phyloP scores from a whole-genome alignment of 2,113 vertebrate species.

The Sapayoa aenigma region DNA sequence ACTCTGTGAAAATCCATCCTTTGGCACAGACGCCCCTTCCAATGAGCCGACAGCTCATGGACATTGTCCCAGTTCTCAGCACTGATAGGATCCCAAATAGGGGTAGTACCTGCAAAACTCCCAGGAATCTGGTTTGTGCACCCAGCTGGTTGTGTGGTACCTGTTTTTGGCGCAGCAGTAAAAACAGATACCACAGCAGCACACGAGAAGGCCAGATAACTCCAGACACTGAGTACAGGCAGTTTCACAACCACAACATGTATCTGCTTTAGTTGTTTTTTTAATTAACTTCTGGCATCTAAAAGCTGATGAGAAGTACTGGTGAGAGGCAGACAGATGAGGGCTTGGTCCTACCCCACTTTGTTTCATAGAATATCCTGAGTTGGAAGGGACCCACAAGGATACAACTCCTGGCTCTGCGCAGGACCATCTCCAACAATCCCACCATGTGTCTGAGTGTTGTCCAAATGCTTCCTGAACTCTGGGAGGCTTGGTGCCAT shows the following conservation, averaged over 20 bases:
- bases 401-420: neutral
- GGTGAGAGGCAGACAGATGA: neutral
- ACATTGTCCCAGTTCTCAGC: neutral
- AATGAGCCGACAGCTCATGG: rapidly evolving
- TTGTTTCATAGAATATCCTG: neutral
- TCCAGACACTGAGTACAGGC: rapidly evolving
- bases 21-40: rapidly evolving
- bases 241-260: rapidly evolving
- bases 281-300: neutral
- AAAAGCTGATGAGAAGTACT: neutral
- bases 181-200: neutral
- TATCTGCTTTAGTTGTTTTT: neutral
- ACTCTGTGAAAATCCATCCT: neutral
- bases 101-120: neutral
- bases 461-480: neutral
- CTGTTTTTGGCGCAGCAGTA: neutral
- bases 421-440: neutral
- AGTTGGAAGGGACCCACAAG: rapidly evolving
- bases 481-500: neutral
- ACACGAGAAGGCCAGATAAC: neutral
- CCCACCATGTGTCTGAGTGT: neutral
- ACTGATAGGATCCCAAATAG: neutral
- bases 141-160: neutral
- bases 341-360: neutral
- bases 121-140: neutral